Evolutionary conservation across 2,113 vertebrate genomes (phyloP).

Genomic region (Nipponia nippon): DNA sequence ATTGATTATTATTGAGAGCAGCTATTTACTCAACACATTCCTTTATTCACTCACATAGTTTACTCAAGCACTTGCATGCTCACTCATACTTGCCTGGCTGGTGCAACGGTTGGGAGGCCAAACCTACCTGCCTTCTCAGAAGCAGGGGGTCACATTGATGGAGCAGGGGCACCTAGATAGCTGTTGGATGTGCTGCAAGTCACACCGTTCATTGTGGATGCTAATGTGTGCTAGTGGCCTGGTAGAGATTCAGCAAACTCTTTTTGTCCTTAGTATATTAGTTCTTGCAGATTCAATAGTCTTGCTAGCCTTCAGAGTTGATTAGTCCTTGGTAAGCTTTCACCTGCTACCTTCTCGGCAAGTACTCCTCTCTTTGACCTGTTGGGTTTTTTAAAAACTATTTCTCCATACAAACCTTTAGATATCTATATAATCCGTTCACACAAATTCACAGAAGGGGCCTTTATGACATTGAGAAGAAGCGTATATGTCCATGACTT

Average conservation of each 20-base stretch:
- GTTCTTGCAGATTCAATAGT: neutral
- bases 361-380: neutral
- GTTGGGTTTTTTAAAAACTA: neutral
- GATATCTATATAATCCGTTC: neutral
- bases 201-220: neutral
- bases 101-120: neutral
- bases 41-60: neutral
- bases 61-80: neutral
- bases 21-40: neutral
- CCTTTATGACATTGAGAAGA: neutral
- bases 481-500: neutral
- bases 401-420: neutral
- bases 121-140: neutral
- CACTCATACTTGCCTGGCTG: neutral
- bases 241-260: neutral
- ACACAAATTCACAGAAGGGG: neutral
- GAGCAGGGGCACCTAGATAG: neutral
- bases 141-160: neutral
- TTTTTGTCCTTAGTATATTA: neutral
- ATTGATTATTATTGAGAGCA: neutral
- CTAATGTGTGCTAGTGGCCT: no score
- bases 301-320: neutral
- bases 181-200: neutral
- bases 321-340: neutral
- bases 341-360: neutral